Base-by-base conservation (phyloP, 1,140 invertebrate species). In the Venturia canescens region DNA sequence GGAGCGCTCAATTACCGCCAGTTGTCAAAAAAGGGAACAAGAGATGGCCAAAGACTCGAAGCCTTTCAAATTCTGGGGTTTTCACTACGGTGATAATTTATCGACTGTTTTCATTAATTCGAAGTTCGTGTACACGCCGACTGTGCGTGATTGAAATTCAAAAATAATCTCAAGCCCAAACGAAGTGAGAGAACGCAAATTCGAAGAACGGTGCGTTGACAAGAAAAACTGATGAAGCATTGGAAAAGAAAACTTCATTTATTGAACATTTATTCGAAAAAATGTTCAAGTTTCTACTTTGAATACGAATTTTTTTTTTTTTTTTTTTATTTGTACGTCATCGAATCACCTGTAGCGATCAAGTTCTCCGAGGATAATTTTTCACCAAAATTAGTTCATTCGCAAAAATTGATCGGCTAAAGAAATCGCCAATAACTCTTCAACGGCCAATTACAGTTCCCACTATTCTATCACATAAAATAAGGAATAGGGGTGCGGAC, bases 381-480 rank as follows among this genome's bases (percentile, higher is more conserved):
- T 44, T 44, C 38, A 13, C 38, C 7, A 9, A 44, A 44, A 44
- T 44, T 1, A 13, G 2, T 44, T 9, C 7, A 44, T 44, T 44
- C 38, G 38, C 38, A 44, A 5, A 57, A 57, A 18, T 57, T 4
- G 53, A 57, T 57, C 21, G 6, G 21, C 53, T 9, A 21, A 23
- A 57, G 21, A 57, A 57, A 57, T 57, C 21, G 53, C 13, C 15
- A 57, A 21, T 21, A n/a, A 57, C 53, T 23, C 4, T 4, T 1
- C 18, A 13, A 57, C 21, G 53, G 53, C 53, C 53, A 57, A 57
- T 57, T 57, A 57, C 53, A n/a, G 53, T 57, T 5, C 21, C 53
- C 21, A 57, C 38, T 57, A 81, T 83, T 50, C 9, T 57, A 31
- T 74, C 60, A 76, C 27, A 53, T 31, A 23, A 57, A 57, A 57